phyloP scores from a whole-genome alignment of 1,140 invertebrate genomes.

The Calliopsis andreniformis region DNA sequence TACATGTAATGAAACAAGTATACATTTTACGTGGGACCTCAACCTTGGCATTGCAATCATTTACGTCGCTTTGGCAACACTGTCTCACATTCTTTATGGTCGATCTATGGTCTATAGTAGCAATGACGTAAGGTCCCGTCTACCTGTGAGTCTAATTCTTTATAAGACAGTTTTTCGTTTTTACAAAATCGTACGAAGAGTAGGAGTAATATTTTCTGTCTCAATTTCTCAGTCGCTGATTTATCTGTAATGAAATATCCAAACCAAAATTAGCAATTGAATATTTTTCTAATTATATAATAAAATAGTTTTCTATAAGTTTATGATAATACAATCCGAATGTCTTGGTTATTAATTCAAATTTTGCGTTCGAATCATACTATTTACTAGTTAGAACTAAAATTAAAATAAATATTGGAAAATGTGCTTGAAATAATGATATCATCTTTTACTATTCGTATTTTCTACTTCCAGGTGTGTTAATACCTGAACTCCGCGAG shows the following conservation, averaged over 20 bases:
- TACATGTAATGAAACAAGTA: not conserved
- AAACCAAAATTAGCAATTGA: no score
- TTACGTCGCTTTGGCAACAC: constrained; percentile 73
- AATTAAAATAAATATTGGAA: no score
- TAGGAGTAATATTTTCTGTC: not conserved
- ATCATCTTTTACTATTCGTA: not conserved
- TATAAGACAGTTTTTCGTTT: constrained; percentile 37
- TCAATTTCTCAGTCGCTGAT: no score
- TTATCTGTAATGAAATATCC: no score
- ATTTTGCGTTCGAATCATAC: no score
- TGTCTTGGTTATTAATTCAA: no score
- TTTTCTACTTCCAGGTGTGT: no score
- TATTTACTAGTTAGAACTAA: no score
- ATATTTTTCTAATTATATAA: not conserved
- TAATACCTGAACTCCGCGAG: no score
- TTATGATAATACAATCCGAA: no score
- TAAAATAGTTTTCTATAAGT: not conserved
- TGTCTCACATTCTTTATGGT: constrained; percentile 77
- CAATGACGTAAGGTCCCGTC: constrained; percentile 77
- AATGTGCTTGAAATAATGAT: no score
- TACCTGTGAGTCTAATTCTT: constrained; percentile 78
- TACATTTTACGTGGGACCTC: constrained; percentile 27
- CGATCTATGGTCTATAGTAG: constrained; percentile 68
- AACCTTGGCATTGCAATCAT: constrained; percentile 61
- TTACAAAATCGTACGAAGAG: not conserved